These are phyloP conservation scores for Anorthoa munda DNA, from an alignment of 2,888 invertebrate genomes.

Conservation along the genomic window DNA sequence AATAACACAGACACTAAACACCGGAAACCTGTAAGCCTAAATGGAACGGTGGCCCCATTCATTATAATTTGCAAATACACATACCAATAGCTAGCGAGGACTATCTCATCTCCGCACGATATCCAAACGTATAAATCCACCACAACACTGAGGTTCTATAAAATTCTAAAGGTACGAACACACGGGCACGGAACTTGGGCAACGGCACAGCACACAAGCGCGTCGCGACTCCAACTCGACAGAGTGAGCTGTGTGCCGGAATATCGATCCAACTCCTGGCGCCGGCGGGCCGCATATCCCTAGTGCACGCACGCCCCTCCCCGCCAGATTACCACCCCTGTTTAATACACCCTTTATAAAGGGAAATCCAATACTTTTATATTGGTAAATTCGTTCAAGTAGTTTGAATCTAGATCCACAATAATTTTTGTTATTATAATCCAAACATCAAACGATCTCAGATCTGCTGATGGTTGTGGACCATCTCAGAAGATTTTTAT, in stretches of 20 bases:
- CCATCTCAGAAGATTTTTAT: not conserved
- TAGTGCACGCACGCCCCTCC: slow-evolving; percentile 87
- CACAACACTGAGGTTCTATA: slow-evolving; percentile 77
- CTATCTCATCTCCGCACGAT: slow-evolving; percentile 85
- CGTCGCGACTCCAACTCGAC: slow-evolving; percentile 80
- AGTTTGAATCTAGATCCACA: slow-evolving; percentile 19
- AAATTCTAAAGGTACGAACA: slow-evolving; percentile 68
- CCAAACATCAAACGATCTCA: not conserved
- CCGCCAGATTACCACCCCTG: slow-evolving; percentile 79
- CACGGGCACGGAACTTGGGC: slow-evolving; percentile 71
- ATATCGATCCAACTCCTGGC: slow-evolving; percentile 89
- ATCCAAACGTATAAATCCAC: slow-evolving; percentile 77
- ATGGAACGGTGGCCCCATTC: slow-evolving; percentile 52
- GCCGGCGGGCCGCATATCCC: slow-evolving; percentile 90
- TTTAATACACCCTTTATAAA: slow-evolving; percentile 74
- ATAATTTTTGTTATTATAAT: not conserved
- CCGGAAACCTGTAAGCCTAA: slow-evolving; percentile 70
- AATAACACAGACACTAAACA: slow-evolving; percentile 67
- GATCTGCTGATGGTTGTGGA: not conserved
- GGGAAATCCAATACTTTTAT: slow-evolving; percentile 65
- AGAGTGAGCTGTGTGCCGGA: slow-evolving; percentile 81
- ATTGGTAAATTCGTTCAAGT: slow-evolving; percentile 19
- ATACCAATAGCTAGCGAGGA: slow-evolving; percentile 78
- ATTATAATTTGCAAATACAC: slow-evolving; percentile 64
- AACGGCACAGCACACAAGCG: slow-evolving; percentile 78